Evolutionary conservation across 2,888 invertebrate species (phyloP).

Genomic region (Caradrina clavipalpis): DNA sequence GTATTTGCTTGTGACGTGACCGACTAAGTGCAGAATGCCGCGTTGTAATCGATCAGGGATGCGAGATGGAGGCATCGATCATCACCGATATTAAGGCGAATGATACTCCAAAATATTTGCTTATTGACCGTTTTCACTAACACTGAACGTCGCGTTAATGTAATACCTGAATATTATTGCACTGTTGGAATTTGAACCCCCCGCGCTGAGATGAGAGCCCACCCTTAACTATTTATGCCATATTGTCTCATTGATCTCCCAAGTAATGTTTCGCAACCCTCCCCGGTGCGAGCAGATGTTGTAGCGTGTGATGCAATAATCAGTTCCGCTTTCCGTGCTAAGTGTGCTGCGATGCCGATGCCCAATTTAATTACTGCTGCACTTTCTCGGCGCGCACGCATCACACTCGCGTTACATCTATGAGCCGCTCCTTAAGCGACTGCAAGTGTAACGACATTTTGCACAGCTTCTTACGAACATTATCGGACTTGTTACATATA

Average conservation of each 20-base stretch:
- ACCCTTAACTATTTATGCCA: too few relatives aligned
- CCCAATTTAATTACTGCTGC: constrained; percentile 77
- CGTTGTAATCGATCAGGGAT: too few relatives aligned
- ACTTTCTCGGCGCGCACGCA: constrained; percentile 77
- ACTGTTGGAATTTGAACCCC: background rate
- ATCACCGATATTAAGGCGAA: too few relatives aligned
- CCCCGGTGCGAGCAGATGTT: constrained; percentile 58
- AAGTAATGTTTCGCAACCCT: constrained; percentile 23
- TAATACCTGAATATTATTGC: too few relatives aligned
- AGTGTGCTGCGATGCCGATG: constrained; percentile 59
- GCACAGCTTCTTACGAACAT: background rate
- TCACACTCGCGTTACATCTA: constrained; percentile 45
- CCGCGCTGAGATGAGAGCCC: too few relatives aligned
- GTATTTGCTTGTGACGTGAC: background rate
- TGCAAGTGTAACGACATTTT: background rate
- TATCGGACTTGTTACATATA: too few relatives aligned
- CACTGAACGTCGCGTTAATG: too few relatives aligned
- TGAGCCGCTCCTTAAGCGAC: background rate
- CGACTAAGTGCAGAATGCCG: background rate
- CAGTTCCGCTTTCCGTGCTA: constrained; percentile 81
- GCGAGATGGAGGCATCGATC: too few relatives aligned
- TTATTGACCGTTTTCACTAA: too few relatives aligned
- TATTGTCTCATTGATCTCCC: background rate
- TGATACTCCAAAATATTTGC: too few relatives aligned
- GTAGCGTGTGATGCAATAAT: constrained; percentile 75